phyloP scores from a whole-genome alignment of 2,113 vertebrate species.

The Aramus guarauna region DNA sequence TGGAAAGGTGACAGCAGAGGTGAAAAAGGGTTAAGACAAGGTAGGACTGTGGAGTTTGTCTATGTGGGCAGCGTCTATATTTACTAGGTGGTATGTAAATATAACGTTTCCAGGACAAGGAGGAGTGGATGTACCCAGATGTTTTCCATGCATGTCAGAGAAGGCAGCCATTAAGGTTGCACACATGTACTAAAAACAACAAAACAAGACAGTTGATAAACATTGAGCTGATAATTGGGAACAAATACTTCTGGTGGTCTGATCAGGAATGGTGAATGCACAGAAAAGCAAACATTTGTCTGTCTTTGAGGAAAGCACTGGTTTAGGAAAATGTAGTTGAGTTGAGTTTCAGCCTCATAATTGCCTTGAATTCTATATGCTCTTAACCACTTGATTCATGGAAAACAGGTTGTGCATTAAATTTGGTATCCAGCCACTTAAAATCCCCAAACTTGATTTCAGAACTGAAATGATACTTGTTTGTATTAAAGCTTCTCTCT shows the following conservation, averaged over 20 bases:
- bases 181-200: not conserved
- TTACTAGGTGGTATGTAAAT: not conserved
- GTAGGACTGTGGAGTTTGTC: not conserved
- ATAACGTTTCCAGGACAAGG: not conserved
- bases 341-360: not conserved
- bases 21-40: not conserved
- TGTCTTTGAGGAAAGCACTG: not conserved
- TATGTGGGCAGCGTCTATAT: accelerated
- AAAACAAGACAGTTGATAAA: not conserved
- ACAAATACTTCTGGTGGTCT: not conserved
- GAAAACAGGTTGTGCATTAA: not conserved
- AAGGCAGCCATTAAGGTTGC: not conserved
- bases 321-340: not conserved
- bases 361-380: not conserved
- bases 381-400: not conserved
- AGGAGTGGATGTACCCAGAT: not conserved
- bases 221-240: not conserved
- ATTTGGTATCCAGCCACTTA: not conserved
- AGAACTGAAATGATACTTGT: not conserved
- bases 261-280: not conserved
- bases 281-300: not conserved
- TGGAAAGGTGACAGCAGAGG: not conserved
- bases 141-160: not conserved
- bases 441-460: not conserved
- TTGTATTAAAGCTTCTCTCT: not conserved